These are phyloP conservation scores for Pseudoips prasinana DNA, from an alignment of 2,888 invertebrate species.

Conservation along the genomic window DNA sequence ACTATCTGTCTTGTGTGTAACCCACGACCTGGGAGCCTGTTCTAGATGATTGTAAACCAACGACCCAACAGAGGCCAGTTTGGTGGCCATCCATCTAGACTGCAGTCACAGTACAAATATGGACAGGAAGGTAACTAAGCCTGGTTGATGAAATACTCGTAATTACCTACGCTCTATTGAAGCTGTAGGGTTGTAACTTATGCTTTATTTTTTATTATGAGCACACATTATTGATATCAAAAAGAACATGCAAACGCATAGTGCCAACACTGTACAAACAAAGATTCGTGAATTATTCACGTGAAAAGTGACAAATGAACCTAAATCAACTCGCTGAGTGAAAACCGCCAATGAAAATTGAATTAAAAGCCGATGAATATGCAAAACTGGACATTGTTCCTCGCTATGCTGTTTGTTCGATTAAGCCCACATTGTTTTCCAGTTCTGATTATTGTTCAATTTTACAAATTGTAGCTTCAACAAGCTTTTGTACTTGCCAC, in stretches of 20 bases:
- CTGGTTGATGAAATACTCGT: too few relatives aligned
- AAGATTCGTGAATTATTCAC: constrained; percentile 50
- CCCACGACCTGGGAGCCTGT: too few relatives aligned
- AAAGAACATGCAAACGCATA: constrained; percentile 14
- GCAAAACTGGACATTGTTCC: constrained; percentile 64
- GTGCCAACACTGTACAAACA: constrained; percentile 32
- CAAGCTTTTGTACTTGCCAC: constrained; percentile 13
- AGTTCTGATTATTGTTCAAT: constrained; percentile 46
- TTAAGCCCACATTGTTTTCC: constrained; percentile 59
- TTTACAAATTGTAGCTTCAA: constrained; percentile 33
- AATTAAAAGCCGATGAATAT: constrained; percentile 75
- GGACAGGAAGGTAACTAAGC: too few relatives aligned
- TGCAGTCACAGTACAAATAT: too few relatives aligned
- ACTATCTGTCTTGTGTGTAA: too few relatives aligned
- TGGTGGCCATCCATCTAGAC: too few relatives aligned
- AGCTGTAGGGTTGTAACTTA: too few relatives aligned
- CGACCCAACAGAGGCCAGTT: too few relatives aligned
- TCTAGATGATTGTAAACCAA: too few relatives aligned
- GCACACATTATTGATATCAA: constrained; percentile 7
- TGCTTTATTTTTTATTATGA: too few relatives aligned
- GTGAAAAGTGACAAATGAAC: constrained; percentile 70
- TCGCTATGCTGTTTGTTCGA: constrained; percentile 43
- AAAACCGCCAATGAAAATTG: constrained; percentile 67
- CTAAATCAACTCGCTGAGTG: constrained; percentile 66
- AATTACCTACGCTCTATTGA: too few relatives aligned